These are phyloP conservation scores for Gopherus flavomarginatus DNA, from an alignment of 2,113 vertebrate genomes.

Conservation along the genomic window DNA sequence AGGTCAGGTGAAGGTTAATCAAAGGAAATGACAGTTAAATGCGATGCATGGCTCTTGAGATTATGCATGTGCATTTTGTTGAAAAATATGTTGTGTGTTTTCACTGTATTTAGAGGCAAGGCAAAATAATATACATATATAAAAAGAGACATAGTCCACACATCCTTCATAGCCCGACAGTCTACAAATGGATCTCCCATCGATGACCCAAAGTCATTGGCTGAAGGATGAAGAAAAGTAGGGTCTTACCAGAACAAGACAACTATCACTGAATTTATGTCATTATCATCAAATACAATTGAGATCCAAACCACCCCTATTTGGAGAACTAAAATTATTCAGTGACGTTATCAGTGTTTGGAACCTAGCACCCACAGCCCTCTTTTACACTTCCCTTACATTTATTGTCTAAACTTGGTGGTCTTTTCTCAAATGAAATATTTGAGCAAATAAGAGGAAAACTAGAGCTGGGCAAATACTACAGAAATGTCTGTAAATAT, in stretches of 20 bases:
- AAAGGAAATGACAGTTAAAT: slow-evolving; percentile 81
- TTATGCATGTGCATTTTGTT: background rate
- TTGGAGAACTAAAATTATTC: background rate
- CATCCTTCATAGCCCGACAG: background rate
- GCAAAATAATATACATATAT: background rate
- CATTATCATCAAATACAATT: accelerated
- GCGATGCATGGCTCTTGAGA: slow-evolving; percentile 70
- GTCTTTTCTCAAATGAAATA: background rate
- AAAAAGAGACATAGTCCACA: background rate
- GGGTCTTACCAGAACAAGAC: background rate
- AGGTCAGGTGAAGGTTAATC: slow-evolving; percentile 83
- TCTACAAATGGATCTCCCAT: accelerated
- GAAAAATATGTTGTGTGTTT: slow-evolving; percentile 62
- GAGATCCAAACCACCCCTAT: background rate
- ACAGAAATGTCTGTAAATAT: background rate
- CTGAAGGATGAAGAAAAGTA: background rate
- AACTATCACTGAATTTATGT: background rate
- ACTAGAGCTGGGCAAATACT: background rate
- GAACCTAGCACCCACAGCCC: background rate
- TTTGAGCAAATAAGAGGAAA: background rate
- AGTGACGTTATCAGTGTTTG: background rate
- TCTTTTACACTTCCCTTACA: background rate
- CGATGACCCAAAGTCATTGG: background rate
- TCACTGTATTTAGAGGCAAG: slow-evolving; percentile 42
- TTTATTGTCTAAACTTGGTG: background rate